Evolutionary conservation across 2,113 vertebrate species (phyloP), one percentile per base, ranked within the genome.

Genomic region (Oreochromis spilurus): DNA sequence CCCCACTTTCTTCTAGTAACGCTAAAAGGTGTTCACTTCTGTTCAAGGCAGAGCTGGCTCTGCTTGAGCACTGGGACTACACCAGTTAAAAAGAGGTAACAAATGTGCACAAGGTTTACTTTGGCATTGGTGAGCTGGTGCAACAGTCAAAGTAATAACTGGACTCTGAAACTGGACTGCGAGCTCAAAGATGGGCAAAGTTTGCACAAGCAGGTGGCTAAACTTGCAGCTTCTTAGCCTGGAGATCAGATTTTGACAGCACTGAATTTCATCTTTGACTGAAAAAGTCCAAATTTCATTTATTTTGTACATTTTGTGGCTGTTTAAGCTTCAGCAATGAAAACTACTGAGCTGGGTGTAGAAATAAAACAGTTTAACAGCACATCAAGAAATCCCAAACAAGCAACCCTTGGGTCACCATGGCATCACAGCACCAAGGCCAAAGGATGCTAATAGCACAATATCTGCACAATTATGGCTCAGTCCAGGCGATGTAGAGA

Each of bases 301-400:
- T 40, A 38, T 67, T 67, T 67, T 12, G 17, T 67, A 21, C 11
- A 9, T 3, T 67, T 67, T 17, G 7, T 72, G 12, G 65, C 7
- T 10, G 0, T 67, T 40, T 67, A 67, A 5, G 11, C 11, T 40
- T 67, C 12, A 3, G 38, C 62, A 40, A n/a, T n/a, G 21, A 67
- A 24, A 67, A 14, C 36, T 67, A 67, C 67, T 45, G 13, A 45
- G 40, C 17, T 45, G 11, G 11, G 8, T 1, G 65, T 26, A 26
- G 67, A 26, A 45, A 45, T 62, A 72, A 26, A 16, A 45, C 0
- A 0, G 5, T 26, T 72, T 0, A 45, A 72, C 3, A 24, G 21
- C 38, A 70, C 7, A 26, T 24, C 62, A 26, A 9, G 6, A 55
- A 14, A 24, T 72, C 11, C 36, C 4, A 8, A 70, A 70, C 36